Base-by-base conservation (phyloP, 2,888 invertebrate genomes). In the Mantis religiosa region DNA sequence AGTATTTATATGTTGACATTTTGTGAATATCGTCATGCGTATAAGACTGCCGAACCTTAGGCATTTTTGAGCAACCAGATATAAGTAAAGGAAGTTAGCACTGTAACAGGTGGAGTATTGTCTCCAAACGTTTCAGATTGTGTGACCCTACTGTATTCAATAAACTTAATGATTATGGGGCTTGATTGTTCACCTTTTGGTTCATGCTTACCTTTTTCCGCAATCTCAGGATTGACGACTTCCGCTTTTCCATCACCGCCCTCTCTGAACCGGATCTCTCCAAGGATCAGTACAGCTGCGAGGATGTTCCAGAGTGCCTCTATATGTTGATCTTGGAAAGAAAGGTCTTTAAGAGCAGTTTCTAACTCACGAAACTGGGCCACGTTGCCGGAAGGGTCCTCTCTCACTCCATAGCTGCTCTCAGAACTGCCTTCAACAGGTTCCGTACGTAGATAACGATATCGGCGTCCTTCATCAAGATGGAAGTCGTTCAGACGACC, bases 211-310 rank as follows among this genome's bases (percentile, higher is more conserved):
- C 94, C 93, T 92, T 95, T 95, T 84, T 94, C 94, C 0, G 96
- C 96, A 90, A 95, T 94, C n/a, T 97, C 96, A 0, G 94, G 94
- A 92, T 97, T 97, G 91, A 96, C 96, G 88, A 98, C 95, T 92
- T 96, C 96, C 0, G 97, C 96, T 83, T 94, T 94, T 14, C 95
- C 95, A 91, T 94, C 94, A 91, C 95, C 95, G 2, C 95, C 94
- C 90, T 96, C 96, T 90, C 95, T 95, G 93, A 98, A 98, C 90
- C 96, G 94, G 15, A 97, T 95, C 92, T 98, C 97, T 0, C 98
- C 98, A 28, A 98, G 93, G 90, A 96, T 94, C 25, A 98, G 94
- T 91, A 98, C 96, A 8, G 97, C 96, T 0, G 97, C 95, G 34
- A 98, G 92, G 0, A 96, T 94, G 86, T 95, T 96, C 92, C 96